Evolutionary conservation across 1,140 invertebrate species (phyloP).

Genomic region (Hylaeus anthracinus): DNA sequence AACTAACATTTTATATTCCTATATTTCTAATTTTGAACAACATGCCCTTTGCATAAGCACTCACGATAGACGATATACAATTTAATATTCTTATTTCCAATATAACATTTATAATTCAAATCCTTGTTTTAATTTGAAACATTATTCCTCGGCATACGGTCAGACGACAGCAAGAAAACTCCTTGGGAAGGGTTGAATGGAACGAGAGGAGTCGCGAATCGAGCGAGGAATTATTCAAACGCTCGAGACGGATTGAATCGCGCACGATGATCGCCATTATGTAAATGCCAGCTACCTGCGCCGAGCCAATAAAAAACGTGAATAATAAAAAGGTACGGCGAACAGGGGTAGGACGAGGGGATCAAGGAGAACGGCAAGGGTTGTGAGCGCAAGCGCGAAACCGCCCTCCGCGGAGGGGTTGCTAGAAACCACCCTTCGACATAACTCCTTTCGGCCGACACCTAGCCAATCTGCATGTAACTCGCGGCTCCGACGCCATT

Average conservation of each 20-base stretch:
- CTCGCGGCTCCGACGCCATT: conserved; percentile 74
- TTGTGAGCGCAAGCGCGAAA: conserved; percentile 77
- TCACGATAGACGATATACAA: no score
- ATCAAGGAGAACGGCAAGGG: conserved; percentile 68
- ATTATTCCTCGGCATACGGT: no score
- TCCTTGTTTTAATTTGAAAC: no score
- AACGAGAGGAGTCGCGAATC: neutral
- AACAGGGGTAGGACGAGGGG: conserved; percentile 55
- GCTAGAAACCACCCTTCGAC: conserved; percentile 70
- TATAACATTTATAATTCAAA: no score
- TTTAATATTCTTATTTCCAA: no score
- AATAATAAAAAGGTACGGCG: conserved; percentile 71
- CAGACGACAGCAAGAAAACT: no score
- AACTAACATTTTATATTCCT: no score
- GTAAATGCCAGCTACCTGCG: conserved; percentile 53
- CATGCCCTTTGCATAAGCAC: no score
- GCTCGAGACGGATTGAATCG: neutral
- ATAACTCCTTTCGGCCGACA: conserved; percentile 73
- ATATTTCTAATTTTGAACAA: no score
- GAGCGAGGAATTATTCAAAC: neutral
- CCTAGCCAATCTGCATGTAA: conserved; percentile 80
- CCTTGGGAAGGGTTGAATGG: neutral
- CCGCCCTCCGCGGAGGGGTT: conserved; percentile 72
- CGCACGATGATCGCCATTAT: conserved; percentile 62
- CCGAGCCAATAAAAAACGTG: conserved; percentile 66